Conservation (phyloP, 2,113 vertebrate species). For the Gambusia holbrooki region DNA sequence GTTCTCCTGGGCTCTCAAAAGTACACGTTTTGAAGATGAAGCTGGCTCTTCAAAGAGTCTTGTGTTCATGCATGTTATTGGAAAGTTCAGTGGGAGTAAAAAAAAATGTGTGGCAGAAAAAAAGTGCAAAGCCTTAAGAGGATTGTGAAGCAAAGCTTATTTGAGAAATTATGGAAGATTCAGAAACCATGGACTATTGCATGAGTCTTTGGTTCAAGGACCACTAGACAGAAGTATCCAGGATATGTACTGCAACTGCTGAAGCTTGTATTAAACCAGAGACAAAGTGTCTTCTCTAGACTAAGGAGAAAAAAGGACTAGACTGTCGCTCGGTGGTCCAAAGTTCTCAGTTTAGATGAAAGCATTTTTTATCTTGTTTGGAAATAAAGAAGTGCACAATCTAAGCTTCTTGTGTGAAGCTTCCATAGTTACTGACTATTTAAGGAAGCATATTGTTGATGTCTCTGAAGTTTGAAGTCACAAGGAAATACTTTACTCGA, state of each 20-base stretch:
- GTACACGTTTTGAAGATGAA: neutral
- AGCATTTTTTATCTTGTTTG: neutral
- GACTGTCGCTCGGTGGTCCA: neutral
- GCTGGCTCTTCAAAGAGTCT: neutral
- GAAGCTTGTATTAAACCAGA: neutral
- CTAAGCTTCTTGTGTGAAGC: neutral
- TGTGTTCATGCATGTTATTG: neutral
- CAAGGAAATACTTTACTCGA: no score
- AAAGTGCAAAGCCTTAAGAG: neutral
- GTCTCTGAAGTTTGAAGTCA: neutral
- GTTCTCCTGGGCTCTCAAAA: neutral
- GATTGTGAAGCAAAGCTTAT: neutral
- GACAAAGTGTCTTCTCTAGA: neutral
- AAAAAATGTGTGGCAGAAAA: neutral
- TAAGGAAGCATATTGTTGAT: neutral
- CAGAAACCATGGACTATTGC: neutral
- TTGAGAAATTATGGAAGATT: neutral
- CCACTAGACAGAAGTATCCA: no score
- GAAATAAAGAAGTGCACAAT: neutral
- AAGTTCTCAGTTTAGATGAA: neutral
- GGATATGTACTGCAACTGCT: neutral
- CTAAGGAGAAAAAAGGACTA: neutral
- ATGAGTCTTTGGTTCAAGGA: neutral
- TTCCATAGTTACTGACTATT: neutral
- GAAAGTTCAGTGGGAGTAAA: no score